Evolutionary conservation across 1,140 invertebrate genomes (phyloP), one percentile per base, ranked within the genome.

Genomic region (Kradibia gibbosae): DNA sequence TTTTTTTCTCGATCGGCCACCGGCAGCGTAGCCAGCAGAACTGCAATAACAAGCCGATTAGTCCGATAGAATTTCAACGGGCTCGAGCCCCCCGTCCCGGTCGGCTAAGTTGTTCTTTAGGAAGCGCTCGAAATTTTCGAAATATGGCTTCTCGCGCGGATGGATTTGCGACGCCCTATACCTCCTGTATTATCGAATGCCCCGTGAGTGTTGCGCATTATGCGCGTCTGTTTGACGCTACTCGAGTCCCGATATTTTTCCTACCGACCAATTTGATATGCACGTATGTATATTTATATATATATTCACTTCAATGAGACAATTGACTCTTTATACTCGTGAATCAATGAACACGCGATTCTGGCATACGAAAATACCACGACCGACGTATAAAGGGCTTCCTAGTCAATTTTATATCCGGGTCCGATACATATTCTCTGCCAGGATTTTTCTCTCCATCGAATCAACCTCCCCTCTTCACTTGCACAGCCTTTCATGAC

Each of bases 31-130:
- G 57, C 67, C 67, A 60, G 53, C 34, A 34, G 78, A 73, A 25
- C 55, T 74, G 71, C 71, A 74, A 80, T 72, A 65, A 74, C 71
- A 74, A 74, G 55, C 78, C 57, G 78, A 72, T 71, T 70, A 71
- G 48, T 48, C 34, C 28, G 13, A 13, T 39, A 36, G 15, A 45
- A 34, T 60, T 48, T 34, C 31, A 39, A 31, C 7, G 13, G 22
- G 10, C 36, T 20, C 3, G 13, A 17, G 55, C 55, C 22, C 20
- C n/a, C 1, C 60, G 17, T 65, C 1, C 15, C 8, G 15, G 11
- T 17, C 7, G 7, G n/a, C 13, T 50, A n/a, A 5, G 39, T 48
- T 74, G 70, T 74, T 65, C 71, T 74, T 73, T 39, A 25, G 7
- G 13, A 50, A 50, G 25, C 28, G 53, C 36, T 74, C n/a, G 15